Base-by-base conservation (phyloP, 2,888 invertebrate species). In the Nomada fabriciana region DNA sequence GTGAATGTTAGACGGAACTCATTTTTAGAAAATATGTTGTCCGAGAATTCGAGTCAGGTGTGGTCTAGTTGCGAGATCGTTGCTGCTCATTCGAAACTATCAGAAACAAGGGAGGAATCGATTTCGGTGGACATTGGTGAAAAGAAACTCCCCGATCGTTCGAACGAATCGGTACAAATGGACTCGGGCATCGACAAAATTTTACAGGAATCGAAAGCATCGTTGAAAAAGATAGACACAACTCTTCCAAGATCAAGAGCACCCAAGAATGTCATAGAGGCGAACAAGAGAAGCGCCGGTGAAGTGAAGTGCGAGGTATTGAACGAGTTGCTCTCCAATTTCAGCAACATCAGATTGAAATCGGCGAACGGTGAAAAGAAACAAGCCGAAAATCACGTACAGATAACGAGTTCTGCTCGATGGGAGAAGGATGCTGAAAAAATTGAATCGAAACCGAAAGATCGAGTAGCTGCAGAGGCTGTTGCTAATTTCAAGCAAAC, bases 301-400 rank as follows among this genome's bases (percentile, higher is more conserved):
- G 91, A 92, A 29, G 89, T 76, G 2, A 93, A 93, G 75, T 87
- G 86, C 83, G 90, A 92, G 47, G 89, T 94, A 63, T 76, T 94
- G 73, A 92, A 90, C 76, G 93, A 94, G 80, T 86, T 94, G 68
- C 85, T 93, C 69, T 88, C 84, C 57, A 93, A 92, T 83, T 94
- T 94, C 65, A 83, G 84, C 73, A 87, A 88, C 18, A 92, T 93
- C 52, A 93, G 89, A 87, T 87, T 93, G 63, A 93, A 86, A 79
- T 80, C 90, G 68, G 88, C 91, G 53, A 86, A 64, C 57, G 42
- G 13, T 13, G 65, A 43, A 0, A 65, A 15, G 64, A 57, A 52
- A 59, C 9, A 2, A 7, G 50, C 15, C 15, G 61, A 74, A 9
- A 4, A 7, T 25, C 15, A n/a, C 59, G 2, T 36, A n/a, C 42